Base-by-base conservation (phyloP, 1,140 invertebrate genomes). In the Drosophila virilis region DNA sequence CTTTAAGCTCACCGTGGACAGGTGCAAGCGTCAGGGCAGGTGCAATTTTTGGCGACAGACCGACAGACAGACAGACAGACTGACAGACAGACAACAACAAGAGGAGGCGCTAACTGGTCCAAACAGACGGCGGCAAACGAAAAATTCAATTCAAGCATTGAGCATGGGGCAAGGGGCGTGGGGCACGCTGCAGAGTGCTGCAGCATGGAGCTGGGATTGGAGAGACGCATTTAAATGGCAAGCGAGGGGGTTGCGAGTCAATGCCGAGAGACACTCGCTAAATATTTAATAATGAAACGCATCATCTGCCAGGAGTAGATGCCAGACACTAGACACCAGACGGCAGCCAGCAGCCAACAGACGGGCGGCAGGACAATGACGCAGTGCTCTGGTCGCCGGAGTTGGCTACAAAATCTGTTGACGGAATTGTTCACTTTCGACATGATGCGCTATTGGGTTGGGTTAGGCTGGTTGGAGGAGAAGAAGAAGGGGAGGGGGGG, bases 271-370 rank as follows among this genome's bases (percentile, higher is more conserved):
- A 17, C 17, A 9, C 37, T 58, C 71, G 60, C 78, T 85, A 85
- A 85, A 85, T 85, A 81, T 85, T 81, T 85, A 82, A 86, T 85
- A 78, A 69, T 58, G 67, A 60, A 75, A 86, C 66, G 70, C 74
- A 86, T 78, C 82, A 78, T 54, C 74, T 77, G 77, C 55, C 59
- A 52, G 59, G 59, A 28, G 6, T 17, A n/a, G 35, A 37, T 13
- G 32, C 42, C 40, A 77, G 60, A 38, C 37, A 28, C 22, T 0
- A 28, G 22, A 28, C 22, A 3, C 2, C 22, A 28, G 22, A 28
- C 22, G 15, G 22, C 17, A 17, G 17, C 52, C 42, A 71, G 76
- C 77, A n/a, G n/a, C n/a, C n/a, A n/a, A 80, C 80, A 80, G 22
- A 28, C 22, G 3, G 22, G 4, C 22, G 4, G 58, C 42, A 71